These are phyloP conservation scores for Clanis bilineata DNA, from an alignment of 2,888 invertebrate species.

Conservation along the genomic window DNA sequence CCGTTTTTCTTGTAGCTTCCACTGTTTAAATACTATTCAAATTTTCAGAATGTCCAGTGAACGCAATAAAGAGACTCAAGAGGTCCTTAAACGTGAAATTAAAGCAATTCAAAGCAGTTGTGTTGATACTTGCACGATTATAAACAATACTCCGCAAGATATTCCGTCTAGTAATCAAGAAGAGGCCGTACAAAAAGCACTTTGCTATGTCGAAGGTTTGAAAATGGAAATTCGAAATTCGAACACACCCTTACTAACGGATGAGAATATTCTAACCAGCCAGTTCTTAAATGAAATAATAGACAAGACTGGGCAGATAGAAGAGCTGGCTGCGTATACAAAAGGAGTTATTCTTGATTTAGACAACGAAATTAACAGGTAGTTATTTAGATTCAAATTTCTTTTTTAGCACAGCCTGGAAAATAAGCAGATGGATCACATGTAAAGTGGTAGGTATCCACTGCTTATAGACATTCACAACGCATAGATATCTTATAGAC, in stretches of 20 bases:
- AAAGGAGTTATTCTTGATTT: conserved; percentile 58
- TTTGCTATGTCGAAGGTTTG: conserved; percentile 58
- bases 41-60: conserved; percentile 51
- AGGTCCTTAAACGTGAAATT: conserved; percentile 51
- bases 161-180: conserved; percentile 36
- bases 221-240: conserved; percentile 53
- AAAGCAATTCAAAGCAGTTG: conserved; percentile 54
- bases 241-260: conserved; percentile 49
- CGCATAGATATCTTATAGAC: no score
- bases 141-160: conserved; percentile 56
- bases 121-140: conserved; percentile 49
- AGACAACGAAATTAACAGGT: conserved; percentile 65
- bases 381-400: neutral
- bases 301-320: conserved; percentile 53
- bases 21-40: neutral
- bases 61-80: conserved; percentile 47
- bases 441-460: no score
- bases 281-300: conserved; percentile 61
- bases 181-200: conserved; percentile 43
- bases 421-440: conserved; percentile 1
- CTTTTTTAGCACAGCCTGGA: no score
- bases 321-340: conserved; percentile 61
- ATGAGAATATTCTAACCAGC: conserved; percentile 58
- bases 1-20: neutral
- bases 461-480: no score